Conservation (phyloP, 2,888 invertebrate genomes). For the Shargacucullia verbasci region DNA sequence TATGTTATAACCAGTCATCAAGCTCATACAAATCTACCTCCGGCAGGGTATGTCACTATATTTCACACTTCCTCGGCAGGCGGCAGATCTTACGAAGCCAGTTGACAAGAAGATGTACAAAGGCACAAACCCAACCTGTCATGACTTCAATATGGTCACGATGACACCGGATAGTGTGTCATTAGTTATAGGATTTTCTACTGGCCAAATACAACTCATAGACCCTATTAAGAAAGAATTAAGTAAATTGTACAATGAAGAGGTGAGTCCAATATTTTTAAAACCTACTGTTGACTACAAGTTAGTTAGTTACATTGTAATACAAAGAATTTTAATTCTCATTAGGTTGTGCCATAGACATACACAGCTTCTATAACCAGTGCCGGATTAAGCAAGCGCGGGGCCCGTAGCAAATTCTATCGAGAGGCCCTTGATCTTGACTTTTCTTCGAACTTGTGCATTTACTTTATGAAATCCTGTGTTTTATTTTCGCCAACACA, state of each 20-base stretch:
- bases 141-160: constrained; percentile 97
- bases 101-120: constrained; percentile 99
- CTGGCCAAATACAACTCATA: constrained; percentile 99
- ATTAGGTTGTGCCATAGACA: too few relatives aligned
- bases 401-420: too few relatives aligned
- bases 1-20: too few relatives aligned
- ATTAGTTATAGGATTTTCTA: constrained; percentile 98
- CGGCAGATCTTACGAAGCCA: constrained; percentile 98
- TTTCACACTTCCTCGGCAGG: constrained; percentile 86
- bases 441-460: too few relatives aligned
- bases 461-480: too few relatives aligned
- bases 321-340: too few relatives aligned
- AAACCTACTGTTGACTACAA: too few relatives aligned
- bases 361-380: too few relatives aligned
- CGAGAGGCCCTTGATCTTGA: too few relatives aligned
- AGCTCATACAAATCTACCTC: constrained; percentile 41
- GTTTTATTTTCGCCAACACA: too few relatives aligned
- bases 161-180: constrained; percentile 95
- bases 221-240: constrained; percentile 99
- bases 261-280: constrained; percentile 90
- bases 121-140: constrained; percentile 99
- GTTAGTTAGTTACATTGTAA: too few relatives aligned
- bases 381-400: too few relatives aligned
- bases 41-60: constrained; percentile 51
- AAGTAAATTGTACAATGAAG: constrained; percentile 99